A percentile compares a stretch with the other conserved stretches of the same genome.
phyloP scores from a whole-genome alignment of 2,113 vertebrate genomes.

The Kryptolebias marmoratus region DNA sequence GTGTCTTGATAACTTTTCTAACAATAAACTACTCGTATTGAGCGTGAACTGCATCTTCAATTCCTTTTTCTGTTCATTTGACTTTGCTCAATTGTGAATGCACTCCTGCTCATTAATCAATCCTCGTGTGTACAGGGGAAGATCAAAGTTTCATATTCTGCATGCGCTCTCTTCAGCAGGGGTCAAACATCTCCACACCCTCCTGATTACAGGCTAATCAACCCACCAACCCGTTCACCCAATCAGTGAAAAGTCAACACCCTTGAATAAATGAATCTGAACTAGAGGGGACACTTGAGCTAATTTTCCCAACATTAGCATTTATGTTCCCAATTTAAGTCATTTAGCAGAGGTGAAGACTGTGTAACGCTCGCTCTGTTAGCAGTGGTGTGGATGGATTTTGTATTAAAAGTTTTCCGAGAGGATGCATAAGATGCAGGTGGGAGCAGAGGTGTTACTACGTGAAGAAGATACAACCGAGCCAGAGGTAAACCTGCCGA shows the following conservation, averaged over 20 bases:
- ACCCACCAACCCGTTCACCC: slow-evolving; percentile 6
- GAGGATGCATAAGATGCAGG: too few relatives aligned
- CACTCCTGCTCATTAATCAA: background rate
- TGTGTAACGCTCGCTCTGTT: background rate
- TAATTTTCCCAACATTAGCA: background rate
- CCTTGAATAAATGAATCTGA: slow-evolving; percentile 20
- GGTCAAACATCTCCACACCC: slow-evolving; percentile 48
- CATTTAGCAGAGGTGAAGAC: background rate
- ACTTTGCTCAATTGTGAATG: too few relatives aligned
- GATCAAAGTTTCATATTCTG: background rate
- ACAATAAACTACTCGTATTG: slow-evolving; percentile 17
- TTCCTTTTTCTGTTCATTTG: background rate
- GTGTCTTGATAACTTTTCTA: slow-evolving; percentile 12
- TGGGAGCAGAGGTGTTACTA: too few relatives aligned
- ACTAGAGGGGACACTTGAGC: background rate
- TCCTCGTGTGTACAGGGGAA: background rate
- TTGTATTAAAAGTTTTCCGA: too few relatives aligned
- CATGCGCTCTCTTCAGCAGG: background rate
- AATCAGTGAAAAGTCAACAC: slow-evolving; percentile 49
- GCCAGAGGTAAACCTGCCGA: too few relatives aligned
- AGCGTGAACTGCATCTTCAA: background rate
- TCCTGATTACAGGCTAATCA: slow-evolving; percentile 59
- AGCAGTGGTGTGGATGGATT: background rate
- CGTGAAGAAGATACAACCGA: too few relatives aligned
- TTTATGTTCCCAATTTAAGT: background rate